Percentiles rank a stretch among this genome's conserved stretches.
Conservation (phyloP, 2,888 invertebrate genomes). For the Heliconius aoede region DNA sequence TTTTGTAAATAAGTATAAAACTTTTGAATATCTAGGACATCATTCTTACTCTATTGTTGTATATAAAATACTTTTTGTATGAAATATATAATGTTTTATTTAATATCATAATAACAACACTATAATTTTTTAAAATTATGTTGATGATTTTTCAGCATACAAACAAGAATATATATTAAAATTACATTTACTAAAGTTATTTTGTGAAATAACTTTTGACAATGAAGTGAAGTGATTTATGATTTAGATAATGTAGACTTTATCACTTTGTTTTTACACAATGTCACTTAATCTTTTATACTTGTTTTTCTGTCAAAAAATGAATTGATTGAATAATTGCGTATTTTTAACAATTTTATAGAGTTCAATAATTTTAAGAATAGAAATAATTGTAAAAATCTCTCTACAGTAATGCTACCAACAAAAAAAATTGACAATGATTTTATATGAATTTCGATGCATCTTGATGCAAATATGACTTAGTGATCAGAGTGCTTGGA, state of each 20-base stretch:
- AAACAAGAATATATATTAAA: background rate
- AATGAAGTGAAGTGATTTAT: slow-evolving; percentile 36
- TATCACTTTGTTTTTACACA: slow-evolving; percentile 17
- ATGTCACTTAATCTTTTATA: background rate
- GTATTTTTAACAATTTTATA: background rate
- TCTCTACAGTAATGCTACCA: no score
- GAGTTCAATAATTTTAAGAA: background rate
- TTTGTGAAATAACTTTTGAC: slow-evolving; percentile 8
- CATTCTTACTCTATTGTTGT: background rate
- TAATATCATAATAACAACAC: background rate
- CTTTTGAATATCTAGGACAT: background rate
- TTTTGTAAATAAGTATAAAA: background rate
- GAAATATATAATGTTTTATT: background rate
- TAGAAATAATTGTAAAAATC: background rate
- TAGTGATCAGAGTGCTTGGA: background rate
- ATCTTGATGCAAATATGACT: background rate
- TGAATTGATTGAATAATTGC: no score
- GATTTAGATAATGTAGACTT: slow-evolving; percentile 42
- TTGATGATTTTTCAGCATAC: background rate
- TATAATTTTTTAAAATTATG: background rate
- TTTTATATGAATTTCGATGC: background rate
- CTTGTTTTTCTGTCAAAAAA: no score
- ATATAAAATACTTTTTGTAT: background rate
- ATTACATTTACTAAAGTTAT: background rate
- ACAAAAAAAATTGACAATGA: no score